phyloP scores from a whole-genome alignment of 2,888 invertebrate species.

The Melanophora roralis region DNA sequence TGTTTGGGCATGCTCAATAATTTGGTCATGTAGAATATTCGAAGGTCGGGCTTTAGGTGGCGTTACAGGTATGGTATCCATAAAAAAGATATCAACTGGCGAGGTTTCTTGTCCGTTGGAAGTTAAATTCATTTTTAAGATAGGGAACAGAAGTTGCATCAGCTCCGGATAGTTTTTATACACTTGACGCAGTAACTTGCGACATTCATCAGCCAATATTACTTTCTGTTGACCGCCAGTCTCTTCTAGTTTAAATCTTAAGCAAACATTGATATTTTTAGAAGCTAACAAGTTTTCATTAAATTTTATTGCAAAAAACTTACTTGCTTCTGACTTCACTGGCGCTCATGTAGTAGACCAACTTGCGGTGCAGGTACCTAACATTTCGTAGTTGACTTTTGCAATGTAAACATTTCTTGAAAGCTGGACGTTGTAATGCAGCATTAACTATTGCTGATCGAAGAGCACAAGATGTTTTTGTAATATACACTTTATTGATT shows the following conservation, averaged over 20 bases:
- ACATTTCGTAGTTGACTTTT: slow-evolving; percentile 68
- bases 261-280: too few species aligned
- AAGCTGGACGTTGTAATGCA: slow-evolving; percentile 67
- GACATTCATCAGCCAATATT: slow-evolving; percentile 83
- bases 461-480: slow-evolving; percentile 73
- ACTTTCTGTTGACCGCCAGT: slow-evolving; percentile 73
- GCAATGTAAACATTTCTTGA: slow-evolving; percentile 73
- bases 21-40: slow-evolving; percentile 75
- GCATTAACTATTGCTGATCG: slow-evolving; percentile 72
- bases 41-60: slow-evolving; percentile 91
- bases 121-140: slow-evolving; percentile 78
- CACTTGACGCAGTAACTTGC: slow-evolving; percentile 83
- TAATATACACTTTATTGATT: slow-evolving; percentile 63
- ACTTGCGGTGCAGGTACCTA: slow-evolving; percentile 71
- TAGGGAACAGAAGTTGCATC: slow-evolving; percentile 84
- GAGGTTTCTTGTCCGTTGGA: slow-evolving; percentile 75
- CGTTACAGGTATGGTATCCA: slow-evolving; percentile 89
- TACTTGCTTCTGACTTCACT: slow-evolving; percentile 71
- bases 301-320: too few species aligned
- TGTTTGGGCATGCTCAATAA: slow-evolving; percentile 88
- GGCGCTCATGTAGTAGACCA: slow-evolving; percentile 71
- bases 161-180: slow-evolving; percentile 85
- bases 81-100: slow-evolving; percentile 91
- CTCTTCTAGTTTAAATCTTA: slow-evolving; percentile 52
- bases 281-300: too few species aligned